phyloP scores from a whole-genome alignment of 2,888 invertebrate genomes.

The Heliconius charithonia region DNA sequence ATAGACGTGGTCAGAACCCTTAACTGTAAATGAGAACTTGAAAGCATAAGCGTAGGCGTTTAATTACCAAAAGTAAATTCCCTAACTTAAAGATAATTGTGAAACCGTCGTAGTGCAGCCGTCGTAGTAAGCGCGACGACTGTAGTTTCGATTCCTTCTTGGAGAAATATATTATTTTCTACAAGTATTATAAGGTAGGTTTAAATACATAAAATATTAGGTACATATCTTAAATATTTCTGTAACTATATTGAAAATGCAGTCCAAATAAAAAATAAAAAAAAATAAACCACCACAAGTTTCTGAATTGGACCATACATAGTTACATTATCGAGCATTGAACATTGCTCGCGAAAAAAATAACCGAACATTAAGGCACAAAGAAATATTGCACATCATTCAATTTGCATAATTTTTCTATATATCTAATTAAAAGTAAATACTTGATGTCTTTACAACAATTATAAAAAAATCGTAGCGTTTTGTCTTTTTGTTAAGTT shows the following conservation, averaged over 20 bases:
- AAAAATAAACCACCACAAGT: not conserved
- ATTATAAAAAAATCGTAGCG: too few species aligned
- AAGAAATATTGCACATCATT: slow-evolving; percentile 14
- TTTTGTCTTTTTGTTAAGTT: too few species aligned
- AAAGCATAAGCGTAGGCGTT: slow-evolving; percentile 43
- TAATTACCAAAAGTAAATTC: not conserved
- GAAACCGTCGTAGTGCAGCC: not conserved
- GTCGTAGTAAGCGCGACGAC: not conserved
- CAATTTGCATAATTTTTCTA: not conserved
- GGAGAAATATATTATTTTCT: not conserved
- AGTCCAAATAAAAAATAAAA: too few species aligned
- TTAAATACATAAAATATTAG: too few species aligned
- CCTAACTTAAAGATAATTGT: too few species aligned
- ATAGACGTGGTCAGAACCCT: slow-evolving; percentile 67
- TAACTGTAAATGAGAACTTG: slow-evolving; percentile 65
- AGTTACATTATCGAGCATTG: slow-evolving; percentile 56
- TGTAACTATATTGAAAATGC: too few species aligned
- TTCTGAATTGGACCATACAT: slow-evolving; percentile 42
- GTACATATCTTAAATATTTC: too few species aligned
- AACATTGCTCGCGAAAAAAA: slow-evolving; percentile 60
- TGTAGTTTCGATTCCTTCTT: not conserved
- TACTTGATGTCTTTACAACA: too few species aligned
- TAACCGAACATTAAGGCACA: slow-evolving; percentile 14
- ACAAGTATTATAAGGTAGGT: too few species aligned
- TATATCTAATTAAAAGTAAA: not conserved